Base-by-base conservation (phyloP, 1,140 invertebrate species). In the Phymastichus coffea region DNA sequence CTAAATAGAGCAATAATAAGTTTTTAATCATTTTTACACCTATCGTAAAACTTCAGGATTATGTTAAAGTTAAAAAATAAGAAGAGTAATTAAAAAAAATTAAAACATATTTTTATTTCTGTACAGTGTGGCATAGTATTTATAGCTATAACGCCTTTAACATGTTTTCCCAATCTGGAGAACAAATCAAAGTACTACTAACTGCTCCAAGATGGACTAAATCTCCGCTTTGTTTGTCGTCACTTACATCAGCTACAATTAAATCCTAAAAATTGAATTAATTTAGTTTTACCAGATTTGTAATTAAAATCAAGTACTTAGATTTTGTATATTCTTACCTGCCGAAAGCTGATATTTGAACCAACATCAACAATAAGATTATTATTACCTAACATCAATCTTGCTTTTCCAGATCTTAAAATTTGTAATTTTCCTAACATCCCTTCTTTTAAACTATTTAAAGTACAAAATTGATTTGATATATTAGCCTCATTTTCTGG, bases 391-490 rank as follows among this genome's bases (percentile, higher is more conserved):
- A 80, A 48, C 14, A 73, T 10, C 43, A 80, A 61, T 38, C 73
- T 65, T 8, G 73, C 57, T 64, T 73, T 76, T 9, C 78, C 78
- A 22, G 77, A 79, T 35, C 69, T 69, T 17, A 74, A 69, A 48
- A 80, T 73, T 64, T 79, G 72, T 38, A 80, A 46, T 70, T 78
- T 79, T 37, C 78, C 78, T 57, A 79, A 46, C 20, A 67, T 55
- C 38, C 77, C 79, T 61, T 68, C 68, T 52, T 75, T 77, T 38
- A 80, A 66, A 62, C 56, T 64, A 37, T 57, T 70, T 17, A 80
- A 63, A 26, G 61, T 68, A 53, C 70, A 70, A 47, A 60, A 61
- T 38, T 71, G 65, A 4, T 66, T 62, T 8, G 44, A 26, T 60
- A 66, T 71, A 46, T 38, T 48, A 28, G 41, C 40, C 40, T 54